Conservation (phyloP, 2,888 invertebrate species). For the Drosophila picticornis region DNA sequence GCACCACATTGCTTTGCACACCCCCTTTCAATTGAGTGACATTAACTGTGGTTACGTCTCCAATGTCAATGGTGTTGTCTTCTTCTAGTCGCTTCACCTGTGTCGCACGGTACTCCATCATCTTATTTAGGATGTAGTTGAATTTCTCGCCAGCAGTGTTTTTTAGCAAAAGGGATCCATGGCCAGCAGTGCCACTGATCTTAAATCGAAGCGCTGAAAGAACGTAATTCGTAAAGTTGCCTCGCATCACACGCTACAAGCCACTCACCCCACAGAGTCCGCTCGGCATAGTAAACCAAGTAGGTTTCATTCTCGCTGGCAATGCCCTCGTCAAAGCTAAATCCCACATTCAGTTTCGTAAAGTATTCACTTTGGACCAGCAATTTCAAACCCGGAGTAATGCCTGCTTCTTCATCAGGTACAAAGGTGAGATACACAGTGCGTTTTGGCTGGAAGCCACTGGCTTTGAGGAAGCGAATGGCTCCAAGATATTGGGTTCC, state of each 20-base stretch:
- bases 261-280: conserved; percentile 90
- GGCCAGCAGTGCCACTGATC: conserved; percentile 90
- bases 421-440: conserved; percentile 90
- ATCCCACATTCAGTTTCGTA: conserved; percentile 89
- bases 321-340: conserved; percentile 92
- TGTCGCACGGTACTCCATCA: conserved; percentile 87
- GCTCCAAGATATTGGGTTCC: conserved; percentile 92
- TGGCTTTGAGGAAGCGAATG: conserved; percentile 87
- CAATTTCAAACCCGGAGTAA: conserved; percentile 89
- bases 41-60: conserved; percentile 91
- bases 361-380: conserved; percentile 89
- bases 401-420: conserved; percentile 88
- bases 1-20: conserved; percentile 92
- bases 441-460: conserved; percentile 86
- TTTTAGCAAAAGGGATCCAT: conserved; percentile 89
- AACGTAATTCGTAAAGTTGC: rapidly evolving
- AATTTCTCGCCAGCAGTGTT: conserved; percentile 91
- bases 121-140: conserved; percentile 87
- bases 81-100: conserved; percentile 86
- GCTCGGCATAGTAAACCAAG: conserved; percentile 88
- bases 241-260: too few species aligned
- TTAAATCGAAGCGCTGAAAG: conserved; percentile 87
- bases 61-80: conserved; percentile 85
- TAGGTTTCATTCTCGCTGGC: conserved; percentile 89
- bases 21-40: conserved; percentile 90